Base-by-base conservation (phyloP, 1,140 invertebrate species). In the Aethina tumida region DNA sequence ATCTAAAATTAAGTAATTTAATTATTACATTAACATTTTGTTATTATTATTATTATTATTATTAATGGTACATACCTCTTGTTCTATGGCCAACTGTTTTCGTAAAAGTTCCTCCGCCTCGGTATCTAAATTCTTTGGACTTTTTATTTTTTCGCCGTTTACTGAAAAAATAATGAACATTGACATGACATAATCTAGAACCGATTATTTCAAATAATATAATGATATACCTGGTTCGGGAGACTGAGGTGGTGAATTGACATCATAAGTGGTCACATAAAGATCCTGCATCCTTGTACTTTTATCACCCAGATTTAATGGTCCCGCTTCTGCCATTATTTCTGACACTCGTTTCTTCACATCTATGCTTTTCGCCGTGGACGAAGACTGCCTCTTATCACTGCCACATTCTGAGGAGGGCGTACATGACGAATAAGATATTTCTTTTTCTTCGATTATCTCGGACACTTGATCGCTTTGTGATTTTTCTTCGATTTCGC, bases 81-180 rank as follows among this genome's bases (percentile, higher is more conserved):
- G 66, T 52, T 75, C 72, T 17, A 76, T 75, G 46, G 72, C 67
- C 14, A 77, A 58, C 52, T 75, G 69, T 51, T 75, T 61, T 17
- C 46, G 52, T 12, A 55, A 41, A 4, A 62, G 30, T 50, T 60
- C 60, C 41, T 62, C 58, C 6, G 56, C 60, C 49, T 60, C 60
- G 18, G 39, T 58, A 8, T 40, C 48, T n/a, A 12, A 48, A 47
- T 26, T 24, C 34, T 17, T 38, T 26, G 0, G 27, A 20, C 34
- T 43, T 43, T n/a, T 35, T 35, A 18, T 43, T 39, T n/a, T 43
- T 41, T 13, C 25, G 12, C 4, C 38, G 40, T 52, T 22, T 28
- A 27, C 12, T 12, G 14, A 28, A 42, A 26, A 27, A 29, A 21
- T 14, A 36, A 24, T 26, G 20, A 14, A 18, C 18, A 24, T 39